Evolutionary conservation across 92 coral and sea anemone species (phyloP).

Genomic region (Zoanthus gigantus): DNA sequence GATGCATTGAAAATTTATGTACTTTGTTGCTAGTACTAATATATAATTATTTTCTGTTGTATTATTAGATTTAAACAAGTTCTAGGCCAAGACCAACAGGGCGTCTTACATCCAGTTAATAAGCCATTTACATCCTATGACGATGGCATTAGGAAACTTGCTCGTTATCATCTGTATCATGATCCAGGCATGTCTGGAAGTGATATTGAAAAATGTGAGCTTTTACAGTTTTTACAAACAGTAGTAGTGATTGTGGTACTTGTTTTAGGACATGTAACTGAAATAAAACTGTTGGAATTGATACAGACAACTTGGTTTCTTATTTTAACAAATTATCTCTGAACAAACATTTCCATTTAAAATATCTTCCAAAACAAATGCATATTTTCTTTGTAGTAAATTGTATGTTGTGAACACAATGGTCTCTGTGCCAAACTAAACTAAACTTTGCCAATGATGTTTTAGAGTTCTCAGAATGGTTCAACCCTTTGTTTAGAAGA

Average conservation of each 20-base stretch:
- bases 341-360: too few relatives aligned
- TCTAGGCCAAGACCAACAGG: constrained; percentile 88
- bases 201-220: constrained; percentile 80
- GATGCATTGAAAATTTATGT: not conserved
- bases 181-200: constrained; percentile 85
- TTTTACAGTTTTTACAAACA: not conserved
- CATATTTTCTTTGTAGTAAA: too few relatives aligned
- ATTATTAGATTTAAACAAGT: constrained; percentile 79
- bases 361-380: too few relatives aligned
- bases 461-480: too few relatives aligned
- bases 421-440: too few relatives aligned
- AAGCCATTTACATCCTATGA: constrained; percentile 78
- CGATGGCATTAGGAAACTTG: constrained; percentile 80
- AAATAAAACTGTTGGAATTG: not conserved
- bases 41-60: not conserved
- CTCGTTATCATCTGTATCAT: constrained; percentile 88
- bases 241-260: too few relatives aligned
- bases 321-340: too few relatives aligned
- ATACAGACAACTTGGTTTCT: not conserved
- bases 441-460: too few relatives aligned
- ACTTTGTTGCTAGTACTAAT: not conserved
- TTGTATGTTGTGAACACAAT: too few relatives aligned
- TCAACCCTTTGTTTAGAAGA: too few relatives aligned
- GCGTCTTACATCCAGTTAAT: constrained; percentile 79
- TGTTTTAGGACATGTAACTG: not conserved